phyloP scores from a whole-genome alignment of 2,113 vertebrate genomes.

The Macroglossus sobrinus region DNA sequence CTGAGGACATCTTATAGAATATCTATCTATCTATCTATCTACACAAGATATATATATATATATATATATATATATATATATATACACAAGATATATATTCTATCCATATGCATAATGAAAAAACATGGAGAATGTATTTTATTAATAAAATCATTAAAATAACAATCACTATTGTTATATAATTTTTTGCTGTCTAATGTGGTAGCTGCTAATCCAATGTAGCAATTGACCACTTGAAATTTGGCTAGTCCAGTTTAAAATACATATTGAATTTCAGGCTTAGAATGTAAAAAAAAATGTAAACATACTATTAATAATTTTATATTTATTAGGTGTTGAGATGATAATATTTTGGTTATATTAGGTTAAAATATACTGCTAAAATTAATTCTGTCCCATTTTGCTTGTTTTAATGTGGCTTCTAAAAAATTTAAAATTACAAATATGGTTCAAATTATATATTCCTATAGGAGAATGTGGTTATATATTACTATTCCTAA shows the following conservation, averaged over 20 bases:
- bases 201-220: background rate
- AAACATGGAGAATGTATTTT: background rate
- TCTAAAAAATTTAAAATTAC: constrained; percentile 16
- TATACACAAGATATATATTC: background rate
- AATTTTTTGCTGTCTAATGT: background rate
- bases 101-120: background rate
- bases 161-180: background rate
- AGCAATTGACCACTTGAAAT: background rate
- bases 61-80: too few relatives aligned
- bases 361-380: background rate
- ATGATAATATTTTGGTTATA: background rate
- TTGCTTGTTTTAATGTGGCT: background rate
- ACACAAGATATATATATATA: too few relatives aligned
- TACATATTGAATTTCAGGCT: background rate
- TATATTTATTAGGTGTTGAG: background rate
- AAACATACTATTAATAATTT: background rate
- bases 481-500: background rate
- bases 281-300: background rate
- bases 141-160: background rate
- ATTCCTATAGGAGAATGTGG: background rate
- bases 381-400: background rate
- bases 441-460: background rate
- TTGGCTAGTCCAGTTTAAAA: constrained; percentile 14
- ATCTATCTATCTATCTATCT: background rate
- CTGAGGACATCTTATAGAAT: background rate